These are phyloP conservation scores for Apamea anceps DNA, from an alignment of 2,888 invertebrate species.

Conservation along the genomic window DNA sequence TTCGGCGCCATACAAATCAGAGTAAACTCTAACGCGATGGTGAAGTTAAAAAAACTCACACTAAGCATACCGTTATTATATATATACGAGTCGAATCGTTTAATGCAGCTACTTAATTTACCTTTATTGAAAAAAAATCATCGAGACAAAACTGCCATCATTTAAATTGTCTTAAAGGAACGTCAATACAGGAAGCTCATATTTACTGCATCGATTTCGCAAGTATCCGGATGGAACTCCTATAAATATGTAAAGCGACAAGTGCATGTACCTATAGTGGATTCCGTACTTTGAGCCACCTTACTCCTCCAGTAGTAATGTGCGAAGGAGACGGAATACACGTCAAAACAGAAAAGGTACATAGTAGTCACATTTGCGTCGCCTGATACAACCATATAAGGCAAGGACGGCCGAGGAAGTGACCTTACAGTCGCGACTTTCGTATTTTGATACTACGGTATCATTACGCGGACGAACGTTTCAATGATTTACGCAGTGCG, in stretches of 20 bases:
- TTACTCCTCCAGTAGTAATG: conserved; percentile 49
- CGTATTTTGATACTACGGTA: conserved; percentile 69
- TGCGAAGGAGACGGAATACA: conserved; percentile 61
- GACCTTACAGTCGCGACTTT: conserved; percentile 77
- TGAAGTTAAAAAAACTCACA: too few relatives aligned
- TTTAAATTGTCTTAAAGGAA: conserved; percentile 53
- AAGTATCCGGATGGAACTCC: conserved; percentile 59
- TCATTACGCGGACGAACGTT: conserved; percentile 49
- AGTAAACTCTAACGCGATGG: too few relatives aligned
- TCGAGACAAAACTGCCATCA: conserved; percentile 35
- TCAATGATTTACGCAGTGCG: conserved; percentile 49
- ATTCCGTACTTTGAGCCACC: conserved; percentile 50
- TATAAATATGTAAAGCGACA: conserved; percentile 65
- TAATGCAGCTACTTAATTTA: conserved; percentile 15
- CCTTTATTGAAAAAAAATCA: conserved; percentile 15
- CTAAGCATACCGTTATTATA: too few relatives aligned
- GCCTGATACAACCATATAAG: conserved; percentile 80
- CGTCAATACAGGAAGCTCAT: conserved; percentile 57
- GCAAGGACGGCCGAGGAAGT: conserved; percentile 80
- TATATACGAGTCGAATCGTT: conserved; percentile 16
- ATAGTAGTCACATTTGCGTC: conserved; percentile 67
- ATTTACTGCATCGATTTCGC: conserved; percentile 56
- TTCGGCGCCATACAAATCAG: too few relatives aligned
- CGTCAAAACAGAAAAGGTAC: conserved; percentile 64
- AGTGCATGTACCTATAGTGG: conserved; percentile 55